A percentile compares a stretch with the other conserved stretches of the same genome.
These are phyloP conservation scores for Acrossocheilus wenchowensis DNA, from an alignment of 2,797 vertebrate genomes.

Conservation along the genomic window DNA sequence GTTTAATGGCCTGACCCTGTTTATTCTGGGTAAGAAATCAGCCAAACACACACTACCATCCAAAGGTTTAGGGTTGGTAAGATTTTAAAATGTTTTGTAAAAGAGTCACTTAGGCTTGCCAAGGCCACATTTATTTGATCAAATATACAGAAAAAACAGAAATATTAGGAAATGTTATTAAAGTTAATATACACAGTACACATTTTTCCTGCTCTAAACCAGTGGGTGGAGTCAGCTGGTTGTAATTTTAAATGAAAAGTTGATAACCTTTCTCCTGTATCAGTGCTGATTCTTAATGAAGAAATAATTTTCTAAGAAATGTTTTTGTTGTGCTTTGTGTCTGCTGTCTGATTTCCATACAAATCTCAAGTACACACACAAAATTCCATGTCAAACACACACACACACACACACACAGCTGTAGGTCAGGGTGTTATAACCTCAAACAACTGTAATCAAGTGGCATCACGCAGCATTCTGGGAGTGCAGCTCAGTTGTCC, in stretches of 20 bases:
- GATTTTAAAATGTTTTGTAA: neutral
- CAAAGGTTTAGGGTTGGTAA: neutral
- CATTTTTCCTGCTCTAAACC: neutral
- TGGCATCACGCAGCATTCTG: constrained; percentile 13
- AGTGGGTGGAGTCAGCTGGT: neutral
- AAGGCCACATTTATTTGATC: neutral
- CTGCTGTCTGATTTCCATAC: constrained; percentile 9
- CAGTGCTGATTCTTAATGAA: neutral
- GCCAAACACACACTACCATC: neutral
- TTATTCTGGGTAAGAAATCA: constrained; percentile 91
- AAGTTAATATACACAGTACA: neutral
- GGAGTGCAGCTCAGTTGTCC: neutral
- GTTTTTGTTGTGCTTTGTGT: neutral
- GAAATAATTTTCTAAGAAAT: neutral
- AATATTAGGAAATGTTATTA: neutral
- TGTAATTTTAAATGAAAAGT: neutral
- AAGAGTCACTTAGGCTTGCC: neutral
- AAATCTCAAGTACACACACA: constrained; percentile 20
- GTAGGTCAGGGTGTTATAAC: constrained; percentile 36
- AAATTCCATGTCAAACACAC: constrained; percentile 10
- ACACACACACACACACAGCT: neutral
- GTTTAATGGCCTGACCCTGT: constrained; percentile 97
- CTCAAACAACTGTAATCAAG: constrained; percentile 9
- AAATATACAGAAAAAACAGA: neutral
- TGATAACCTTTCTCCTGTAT: neutral